Evolutionary conservation across 2,797 vertebrate genomes (phyloP).

Genomic region (Malurus leucopterus): DNA sequence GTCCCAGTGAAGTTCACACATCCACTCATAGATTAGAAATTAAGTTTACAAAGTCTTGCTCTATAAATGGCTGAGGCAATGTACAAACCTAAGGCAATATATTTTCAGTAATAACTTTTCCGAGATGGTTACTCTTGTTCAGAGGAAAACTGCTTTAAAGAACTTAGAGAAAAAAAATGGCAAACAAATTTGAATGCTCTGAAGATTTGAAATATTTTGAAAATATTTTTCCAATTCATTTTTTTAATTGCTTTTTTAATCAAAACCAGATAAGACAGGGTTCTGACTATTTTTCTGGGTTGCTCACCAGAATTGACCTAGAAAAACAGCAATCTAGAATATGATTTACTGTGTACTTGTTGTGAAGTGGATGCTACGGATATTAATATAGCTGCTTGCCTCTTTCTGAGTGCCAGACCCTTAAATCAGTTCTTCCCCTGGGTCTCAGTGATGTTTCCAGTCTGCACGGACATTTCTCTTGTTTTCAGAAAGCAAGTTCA

Average conservation of each 20-base stretch:
- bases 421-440: neutral
- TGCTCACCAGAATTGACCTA: neutral
- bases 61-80: neutral
- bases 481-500: neutral
- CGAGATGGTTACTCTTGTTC: neutral
- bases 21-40: neutral
- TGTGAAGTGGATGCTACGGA: neutral
- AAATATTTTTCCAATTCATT: neutral
- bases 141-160: neutral
- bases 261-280: neutral
- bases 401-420: neutral
- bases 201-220: neutral
- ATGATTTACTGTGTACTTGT: neutral
- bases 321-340: neutral
- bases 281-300: neutral
- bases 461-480: neutral
- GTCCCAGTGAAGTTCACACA: neutral
- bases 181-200: neutral
- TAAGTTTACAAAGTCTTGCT: neutral
- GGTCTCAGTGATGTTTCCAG: neutral
- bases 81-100: neutral
- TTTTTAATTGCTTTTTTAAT: neutral
- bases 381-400: neutral
- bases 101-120: neutral
- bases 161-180: neutral